Evolutionary conservation across 1,140 invertebrate species (phyloP), one percentile per base, ranked within the genome.

Genomic region (Papilio machaon): DNA sequence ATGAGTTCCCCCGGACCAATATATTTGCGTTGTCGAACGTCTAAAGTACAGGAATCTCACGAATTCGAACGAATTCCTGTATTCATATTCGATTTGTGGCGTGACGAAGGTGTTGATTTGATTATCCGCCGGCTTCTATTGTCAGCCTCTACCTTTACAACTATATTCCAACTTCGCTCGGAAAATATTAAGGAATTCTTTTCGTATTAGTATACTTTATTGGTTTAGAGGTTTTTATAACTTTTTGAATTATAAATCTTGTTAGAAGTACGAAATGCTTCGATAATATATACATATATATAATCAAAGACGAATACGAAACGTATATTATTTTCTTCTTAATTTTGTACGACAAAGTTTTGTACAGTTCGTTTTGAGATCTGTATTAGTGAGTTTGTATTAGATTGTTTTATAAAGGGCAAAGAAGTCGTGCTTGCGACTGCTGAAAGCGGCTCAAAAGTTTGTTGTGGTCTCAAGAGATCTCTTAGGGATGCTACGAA

Each of bases 11-110:
- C 77, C 30, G 74, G 60, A 60, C 73, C 80, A 77, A 80, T 87
- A 87, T 89, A 87, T 89, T 86, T 86, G 83, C 79, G 79, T 80
- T 85, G 87, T 84, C 88, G 87, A 88, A 84, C 79, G 80, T 38
- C 70, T 35, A 80, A 77, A 76, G 38, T 73, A 73, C 52, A 54
- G 49, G 49, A 73, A 11, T 73, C 52, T 60, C 19, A 13, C 47
- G 7, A 47, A 75, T 49, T 47, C 46, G 73, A 46, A 52, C 79
- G 73, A 73, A 49, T 30, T 77, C 54, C 73, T 75, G 46, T 76
- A 82, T 80, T 80, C 78, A 82, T 76, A 82, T 80, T 82, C 81
- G 60, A 82, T 82, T 80, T 82, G 73, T 23, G 74, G 74, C 64
- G 64, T 77, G 23, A 43, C 70, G 70, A 75, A 82, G 52, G 75